Evolutionary conservation across 1,140 invertebrate species (phyloP), one percentile per base, ranked within the genome.

Genomic region (Papilio helenus): DNA sequence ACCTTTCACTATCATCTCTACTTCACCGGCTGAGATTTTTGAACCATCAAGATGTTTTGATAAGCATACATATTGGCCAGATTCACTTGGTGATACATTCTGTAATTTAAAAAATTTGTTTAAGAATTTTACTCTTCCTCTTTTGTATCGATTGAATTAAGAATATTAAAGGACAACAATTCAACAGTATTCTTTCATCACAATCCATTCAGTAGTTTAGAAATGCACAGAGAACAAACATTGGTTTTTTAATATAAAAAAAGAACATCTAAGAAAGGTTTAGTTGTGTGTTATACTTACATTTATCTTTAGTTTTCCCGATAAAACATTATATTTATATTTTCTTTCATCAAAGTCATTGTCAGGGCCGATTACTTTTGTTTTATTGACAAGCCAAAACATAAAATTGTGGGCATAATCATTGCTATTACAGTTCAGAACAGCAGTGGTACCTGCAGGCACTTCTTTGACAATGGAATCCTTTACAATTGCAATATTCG

Each of bases 271-370:
- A 61, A 61, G 80, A 29, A 79, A 49, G n/a, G 72, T 10, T 23
- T 34, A n/a, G 34, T 10, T 14, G 72, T 76, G 12, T 76, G 72
- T n/a, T 72, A 34, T 83, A 92, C 89, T 95, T 93, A 97, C 96
- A 94, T 95, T 94, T 76, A 97, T 97, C 74, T 94, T 94, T 65
- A 97, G 94, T 83, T 95, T 96, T 82, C 96, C 96, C 71, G 96
- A 96, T 49, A 97, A 91, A 4, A 97, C 96, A 92, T 97, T 95
- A 92, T 97, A 97, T 86, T 96, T 96, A 85, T 96, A 97, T 94
- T 97, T 97, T 10, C 93, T 93, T 81, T 93, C 90, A 92, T 97
- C 95, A 81, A 95, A 92, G 42, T 89, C 80, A 94, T 96, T 96
- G 55, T 95, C 95, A 55, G 96, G 96, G 5, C 96, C 96, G 79